These are phyloP conservation scores for Plutella xylostella DNA, from an alignment of 2,888 invertebrate genomes.

Conservation along the genomic window DNA sequence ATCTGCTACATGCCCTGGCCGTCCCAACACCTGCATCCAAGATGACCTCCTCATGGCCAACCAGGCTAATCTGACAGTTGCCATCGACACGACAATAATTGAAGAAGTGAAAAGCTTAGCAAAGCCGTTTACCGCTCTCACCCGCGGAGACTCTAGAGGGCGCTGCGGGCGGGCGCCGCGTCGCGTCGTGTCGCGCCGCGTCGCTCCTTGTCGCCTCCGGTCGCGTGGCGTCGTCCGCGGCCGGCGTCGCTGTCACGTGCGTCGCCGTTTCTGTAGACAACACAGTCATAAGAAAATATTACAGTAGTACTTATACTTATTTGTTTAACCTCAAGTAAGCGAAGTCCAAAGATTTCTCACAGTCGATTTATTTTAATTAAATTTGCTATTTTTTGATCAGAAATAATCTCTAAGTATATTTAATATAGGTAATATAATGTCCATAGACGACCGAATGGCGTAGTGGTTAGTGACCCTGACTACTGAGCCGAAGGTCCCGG, in stretches of 20 bases:
- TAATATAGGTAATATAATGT: no score
- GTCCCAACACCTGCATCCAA: neutral
- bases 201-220: constrained; percentile 28
- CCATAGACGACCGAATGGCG: no score
- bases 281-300: neutral
- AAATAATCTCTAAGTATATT: no score
- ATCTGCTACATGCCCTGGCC: neutral
- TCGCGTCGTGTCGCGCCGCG: constrained; percentile 16
- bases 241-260: no score
- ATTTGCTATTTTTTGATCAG: no score
- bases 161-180: constrained; percentile 24
- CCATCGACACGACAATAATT: neutral
- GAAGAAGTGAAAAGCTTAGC: neutral
- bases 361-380: neutral
- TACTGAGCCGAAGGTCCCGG: no score
- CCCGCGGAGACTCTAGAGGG: constrained; percentile 55
- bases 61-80: no score
- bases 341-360: neutral
- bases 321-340: neutral
- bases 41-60: no score
- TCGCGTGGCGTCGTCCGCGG: neutral
- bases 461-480: no score
- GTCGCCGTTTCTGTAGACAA: constrained; percentile 30
- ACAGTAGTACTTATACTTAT: neutral
- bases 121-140: constrained; percentile 47